These are phyloP conservation scores for Drosophila anomelani DNA, from an alignment of 2,888 invertebrate species.

Conservation along the genomic window DNA sequence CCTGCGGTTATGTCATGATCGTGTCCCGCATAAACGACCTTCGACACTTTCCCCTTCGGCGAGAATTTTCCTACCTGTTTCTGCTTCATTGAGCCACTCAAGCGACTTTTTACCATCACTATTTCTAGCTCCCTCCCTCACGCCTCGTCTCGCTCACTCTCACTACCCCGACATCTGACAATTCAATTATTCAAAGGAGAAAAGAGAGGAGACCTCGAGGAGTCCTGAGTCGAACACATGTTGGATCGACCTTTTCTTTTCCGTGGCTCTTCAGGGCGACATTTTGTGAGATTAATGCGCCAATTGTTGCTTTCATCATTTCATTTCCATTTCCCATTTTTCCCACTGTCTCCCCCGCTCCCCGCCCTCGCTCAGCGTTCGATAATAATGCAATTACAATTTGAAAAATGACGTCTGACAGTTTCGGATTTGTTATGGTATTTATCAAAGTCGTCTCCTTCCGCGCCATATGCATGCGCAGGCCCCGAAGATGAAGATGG, in stretches of 20 bases:
- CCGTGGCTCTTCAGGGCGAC: constrained; percentile 34
- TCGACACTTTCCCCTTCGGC: neutral
- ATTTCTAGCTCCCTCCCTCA: constrained; percentile 19
- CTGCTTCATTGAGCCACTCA: constrained; percentile 69
- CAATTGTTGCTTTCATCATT: constrained; percentile 82
- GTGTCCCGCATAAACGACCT: constrained; percentile 51
- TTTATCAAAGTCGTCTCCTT: constrained; percentile 81
- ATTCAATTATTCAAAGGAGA: constrained; percentile 69
- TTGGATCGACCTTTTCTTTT: constrained; percentile 40
- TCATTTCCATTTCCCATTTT: constrained; percentile 57
- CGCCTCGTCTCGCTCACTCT: constrained; percentile 2
- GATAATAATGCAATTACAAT: constrained; percentile 83
- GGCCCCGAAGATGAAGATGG: constrained; percentile 23
- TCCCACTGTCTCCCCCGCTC: constrained; percentile 35
- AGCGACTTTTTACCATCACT: constrained; percentile 31
- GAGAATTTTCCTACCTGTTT: constrained; percentile 62
- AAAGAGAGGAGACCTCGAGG: constrained; percentile 18
- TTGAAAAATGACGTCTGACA: constrained; percentile 83
- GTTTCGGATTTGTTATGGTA: constrained; percentile 83
- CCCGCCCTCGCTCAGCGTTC: constrained; percentile 45
- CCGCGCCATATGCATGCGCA: constrained; percentile 46
- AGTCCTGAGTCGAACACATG: constrained; percentile 61
- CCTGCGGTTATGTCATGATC: neutral
- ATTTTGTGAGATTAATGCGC: constrained; percentile 80
- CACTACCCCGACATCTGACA: constrained; percentile 57